These are phyloP conservation scores for Caerostris darwini DNA, from an alignment of 1,140 invertebrate species.

Conservation along the genomic window DNA sequence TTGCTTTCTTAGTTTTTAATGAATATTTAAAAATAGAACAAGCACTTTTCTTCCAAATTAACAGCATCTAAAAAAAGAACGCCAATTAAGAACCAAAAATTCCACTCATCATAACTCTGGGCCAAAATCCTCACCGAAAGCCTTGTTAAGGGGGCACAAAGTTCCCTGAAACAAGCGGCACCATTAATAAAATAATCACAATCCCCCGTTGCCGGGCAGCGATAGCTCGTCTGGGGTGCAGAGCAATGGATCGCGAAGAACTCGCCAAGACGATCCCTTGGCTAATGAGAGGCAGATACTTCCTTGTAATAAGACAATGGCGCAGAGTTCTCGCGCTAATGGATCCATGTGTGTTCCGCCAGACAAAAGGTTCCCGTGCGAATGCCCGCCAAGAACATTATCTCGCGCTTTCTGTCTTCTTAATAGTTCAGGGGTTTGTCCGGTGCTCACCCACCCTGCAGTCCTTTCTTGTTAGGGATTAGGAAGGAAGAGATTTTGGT, in stretches of 20 bases:
- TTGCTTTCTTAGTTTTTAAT: too few relatives aligned
- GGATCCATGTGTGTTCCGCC: not conserved
- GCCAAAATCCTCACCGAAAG: not conserved
- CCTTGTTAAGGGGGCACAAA: not conserved
- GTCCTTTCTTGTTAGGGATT: too few relatives aligned
- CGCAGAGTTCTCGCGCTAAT: not conserved
- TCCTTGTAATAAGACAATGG: not conserved
- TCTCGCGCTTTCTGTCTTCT: not conserved
- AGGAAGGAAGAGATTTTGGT: too few relatives aligned
- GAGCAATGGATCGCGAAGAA: not conserved
- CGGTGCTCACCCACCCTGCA: too few relatives aligned
- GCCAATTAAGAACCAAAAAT: not conserved
- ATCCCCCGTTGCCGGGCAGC: not conserved
- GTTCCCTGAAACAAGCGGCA: not conserved
- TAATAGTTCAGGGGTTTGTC: not conserved
- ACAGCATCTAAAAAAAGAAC: not conserved
- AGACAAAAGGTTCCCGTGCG: constrained; percentile 6
- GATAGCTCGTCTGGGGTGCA: not conserved
- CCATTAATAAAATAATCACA: constrained; percentile 29
- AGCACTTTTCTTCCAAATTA: not conserved
- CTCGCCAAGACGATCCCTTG: not conserved
- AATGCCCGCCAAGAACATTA: constrained; percentile 6
- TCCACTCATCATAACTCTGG: not conserved
- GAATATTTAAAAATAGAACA: too few relatives aligned
- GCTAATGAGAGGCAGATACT: not conserved